Evolutionary conservation across 1,140 invertebrate species (phyloP).

Genomic region (Macrobrachium rosenbergii): DNA sequence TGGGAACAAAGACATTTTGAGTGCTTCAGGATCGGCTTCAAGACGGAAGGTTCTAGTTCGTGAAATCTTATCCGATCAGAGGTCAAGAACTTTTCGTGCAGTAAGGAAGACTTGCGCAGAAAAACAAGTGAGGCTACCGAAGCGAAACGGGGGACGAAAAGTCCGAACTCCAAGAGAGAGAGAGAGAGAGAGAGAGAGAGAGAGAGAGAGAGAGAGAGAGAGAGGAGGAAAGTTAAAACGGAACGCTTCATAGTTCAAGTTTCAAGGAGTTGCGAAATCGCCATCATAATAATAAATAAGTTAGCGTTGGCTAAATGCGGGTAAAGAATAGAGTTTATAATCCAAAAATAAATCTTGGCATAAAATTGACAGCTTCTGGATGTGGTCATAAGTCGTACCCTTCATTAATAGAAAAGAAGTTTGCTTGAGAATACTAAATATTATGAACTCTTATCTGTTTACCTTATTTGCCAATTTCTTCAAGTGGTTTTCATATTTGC

Average conservation of each 20-base stretch:
- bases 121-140: not conserved
- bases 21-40: no score
- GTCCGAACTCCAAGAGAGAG: not conserved
- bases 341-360: no score
- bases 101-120: not conserved
- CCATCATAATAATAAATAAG: no score
- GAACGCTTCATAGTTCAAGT: not conserved
- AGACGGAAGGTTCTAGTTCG: not conserved
- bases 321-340: no score
- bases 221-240: slow-evolving; percentile 3
- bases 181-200: slow-evolving; percentile 32
- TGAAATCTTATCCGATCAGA: not conserved
- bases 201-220: slow-evolving; percentile 34
- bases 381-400: no score
- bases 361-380: no score
- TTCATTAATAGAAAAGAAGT: no score
- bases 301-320: no score
- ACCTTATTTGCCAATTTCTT: not conserved
- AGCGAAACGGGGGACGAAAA: not conserved
- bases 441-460: slow-evolving; percentile 4
- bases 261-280: not conserved
- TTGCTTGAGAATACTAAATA: not conserved
- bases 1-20: no score
- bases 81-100: not conserved
- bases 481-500: not conserved